Percentiles rank a stretch among this genome's conserved stretches.
Evolutionary conservation across 2,888 invertebrate genomes (phyloP).

Genomic region (Clitarchus hookeri): DNA sequence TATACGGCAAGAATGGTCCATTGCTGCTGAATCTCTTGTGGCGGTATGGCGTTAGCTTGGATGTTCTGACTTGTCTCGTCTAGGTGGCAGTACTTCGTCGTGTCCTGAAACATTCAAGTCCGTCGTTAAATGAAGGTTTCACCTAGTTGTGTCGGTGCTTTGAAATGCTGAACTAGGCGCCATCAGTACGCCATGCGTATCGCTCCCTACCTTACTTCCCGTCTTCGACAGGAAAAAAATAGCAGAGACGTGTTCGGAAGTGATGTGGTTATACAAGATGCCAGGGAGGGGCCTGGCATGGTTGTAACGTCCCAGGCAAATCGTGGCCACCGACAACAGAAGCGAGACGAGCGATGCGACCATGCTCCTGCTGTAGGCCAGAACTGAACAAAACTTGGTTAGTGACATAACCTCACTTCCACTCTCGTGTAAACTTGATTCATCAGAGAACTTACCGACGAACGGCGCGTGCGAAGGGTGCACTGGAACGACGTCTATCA

Average conservation of each 20-base stretch:
- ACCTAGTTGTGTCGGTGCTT: neutral
- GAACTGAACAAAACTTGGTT: conserved; percentile 12
- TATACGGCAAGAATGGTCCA: neutral
- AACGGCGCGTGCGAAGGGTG: neutral
- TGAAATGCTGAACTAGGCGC: neutral
- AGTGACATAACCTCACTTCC: neutral
- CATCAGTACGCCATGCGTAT: neutral
- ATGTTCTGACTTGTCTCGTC: neutral
- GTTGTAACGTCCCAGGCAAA: conserved; percentile 19
- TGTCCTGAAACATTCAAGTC: neutral
- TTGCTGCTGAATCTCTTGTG: neutral
- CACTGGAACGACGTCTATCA: neutral
- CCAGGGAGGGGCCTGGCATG: neutral
- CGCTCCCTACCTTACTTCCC: neutral
- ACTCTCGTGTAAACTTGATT: neutral
- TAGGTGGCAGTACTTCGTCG: neutral
- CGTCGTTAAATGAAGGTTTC: neutral
- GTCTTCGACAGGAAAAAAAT: conserved; percentile 4
- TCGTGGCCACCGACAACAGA: neutral
- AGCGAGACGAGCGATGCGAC: conserved; percentile 1
- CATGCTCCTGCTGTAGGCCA: conserved; percentile 29
- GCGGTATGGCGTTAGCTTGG: neutral
- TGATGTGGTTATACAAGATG: conserved; percentile 10
- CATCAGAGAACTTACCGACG: neutral
- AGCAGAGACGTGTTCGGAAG: neutral